Base-by-base conservation (phyloP, 1,140 invertebrate species). In the Ips typographus region DNA sequence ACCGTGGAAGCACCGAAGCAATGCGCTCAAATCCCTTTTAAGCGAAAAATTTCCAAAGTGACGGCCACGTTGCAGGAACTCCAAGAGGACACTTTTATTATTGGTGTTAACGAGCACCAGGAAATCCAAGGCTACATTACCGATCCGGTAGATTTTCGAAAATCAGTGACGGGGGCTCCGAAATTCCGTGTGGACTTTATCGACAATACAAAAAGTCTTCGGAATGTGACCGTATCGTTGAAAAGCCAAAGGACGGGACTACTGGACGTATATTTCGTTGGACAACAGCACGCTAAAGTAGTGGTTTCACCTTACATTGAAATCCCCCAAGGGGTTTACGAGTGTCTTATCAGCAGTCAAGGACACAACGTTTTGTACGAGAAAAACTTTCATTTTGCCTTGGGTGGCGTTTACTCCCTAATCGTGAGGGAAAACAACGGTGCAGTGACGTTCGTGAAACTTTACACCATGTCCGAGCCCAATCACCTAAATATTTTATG, bases 401-500 rank as follows among this genome's bases (percentile, higher is more conserved):
- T 78, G 2, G 78, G 78, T 1, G 79, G 79, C 51, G 75, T 80
- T 43, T 80, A 80, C 70, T 75, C 76, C 4, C 57, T 80, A 8
- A 75, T 79, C 8, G 60, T 80, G 8, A 43, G 74, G 51, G 76
- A 79, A 68, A 64, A 73, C 51, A 38, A 72, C 22, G 73, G 67
- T 4, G 60, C 59, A 63, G 77, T 80, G 47, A 75, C 73, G 77
- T 80, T 80, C 64, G 69, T 73, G 2, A 75, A 76, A 57, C 58
- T 80, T 4, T 79, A 74, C 51, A 75, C 75, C 1, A 78, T 92
- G n/a, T 89, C 90, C 0, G 78, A 83, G 6, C 84, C 90, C 1
- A 94, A 91, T 75, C 86, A 83, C 0, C 78, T 96, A 3, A 90
- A 90, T 71, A 94, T 96, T 68, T 77, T 94, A 0, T 94, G 90